Evolutionary conservation across 2,888 invertebrate genomes (phyloP).

Genomic region (Himalopsyche anomala): DNA sequence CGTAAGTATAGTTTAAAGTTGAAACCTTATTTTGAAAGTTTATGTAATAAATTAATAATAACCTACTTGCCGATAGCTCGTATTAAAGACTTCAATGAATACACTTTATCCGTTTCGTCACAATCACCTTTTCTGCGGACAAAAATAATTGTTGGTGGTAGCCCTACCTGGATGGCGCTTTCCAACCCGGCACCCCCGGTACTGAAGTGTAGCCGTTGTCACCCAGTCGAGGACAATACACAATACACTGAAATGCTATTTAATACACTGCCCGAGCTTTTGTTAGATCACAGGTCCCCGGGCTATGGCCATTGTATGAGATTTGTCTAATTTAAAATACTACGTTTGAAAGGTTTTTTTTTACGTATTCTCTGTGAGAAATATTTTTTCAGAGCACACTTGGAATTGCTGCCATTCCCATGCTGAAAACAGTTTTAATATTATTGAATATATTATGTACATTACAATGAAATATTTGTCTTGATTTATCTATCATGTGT

Average conservation of each 20-base stretch:
- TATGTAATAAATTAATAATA: no score
- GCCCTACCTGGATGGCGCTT: constrained; percentile 28
- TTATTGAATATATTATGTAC: no score
- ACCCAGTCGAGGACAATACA: constrained; percentile 22
- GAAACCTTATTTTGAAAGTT: no score
- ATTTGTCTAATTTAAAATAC: constrained; percentile 40
- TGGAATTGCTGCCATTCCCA: neutral
- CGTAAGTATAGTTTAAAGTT: no score
- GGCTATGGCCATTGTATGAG: constrained; percentile 21
- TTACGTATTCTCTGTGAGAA: neutral
- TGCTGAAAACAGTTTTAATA: constrained; percentile 13
- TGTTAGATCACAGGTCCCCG: constrained; percentile 32
- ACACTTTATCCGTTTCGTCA: no score
- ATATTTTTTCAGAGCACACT: neutral
- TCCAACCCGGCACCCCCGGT: constrained; percentile 13
- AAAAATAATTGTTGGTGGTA: neutral
- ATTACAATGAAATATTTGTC: no score
- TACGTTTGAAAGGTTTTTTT: neutral
- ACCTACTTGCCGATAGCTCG: no score
- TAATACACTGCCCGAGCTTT: constrained; percentile 29
- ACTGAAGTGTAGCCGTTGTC: constrained; percentile 29
- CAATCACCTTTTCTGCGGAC: no score
- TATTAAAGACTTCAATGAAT: no score
- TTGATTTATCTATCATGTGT: no score
- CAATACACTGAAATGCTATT: constrained; percentile 29